Percentiles rank a stretch among this genome's conserved stretches.
phyloP scores from a whole-genome alignment of 2,888 invertebrate genomes.

The Mystacides longicornis region DNA sequence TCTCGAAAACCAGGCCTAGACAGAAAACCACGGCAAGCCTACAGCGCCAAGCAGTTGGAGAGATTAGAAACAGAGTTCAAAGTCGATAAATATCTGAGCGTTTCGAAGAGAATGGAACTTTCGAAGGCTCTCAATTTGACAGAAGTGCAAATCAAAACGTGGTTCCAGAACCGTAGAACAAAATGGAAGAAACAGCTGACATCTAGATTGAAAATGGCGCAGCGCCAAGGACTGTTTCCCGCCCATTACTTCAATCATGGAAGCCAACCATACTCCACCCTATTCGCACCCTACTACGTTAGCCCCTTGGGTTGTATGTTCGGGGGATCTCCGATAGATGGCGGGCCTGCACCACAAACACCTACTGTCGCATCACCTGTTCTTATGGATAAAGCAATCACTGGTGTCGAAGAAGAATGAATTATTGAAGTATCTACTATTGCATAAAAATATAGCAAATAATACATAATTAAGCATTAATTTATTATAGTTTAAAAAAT shows the following conservation, averaged over 20 bases:
- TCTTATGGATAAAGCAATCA: conserved; percentile 6
- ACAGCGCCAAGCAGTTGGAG: conserved; percentile 90
- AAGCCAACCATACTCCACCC: conserved; percentile 52
- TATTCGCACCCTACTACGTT: conserved; percentile 56
- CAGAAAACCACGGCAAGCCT: conserved; percentile 92
- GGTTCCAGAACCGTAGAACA: conserved; percentile 93
- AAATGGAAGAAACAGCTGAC: conserved; percentile 98
- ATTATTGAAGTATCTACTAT: too few relatives aligned
- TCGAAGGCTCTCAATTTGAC: conserved; percentile 83
- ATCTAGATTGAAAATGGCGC: conserved; percentile 80
- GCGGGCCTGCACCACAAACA: background rate
- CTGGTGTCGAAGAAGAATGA: conserved; percentile 10
- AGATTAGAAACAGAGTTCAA: conserved; percentile 90
- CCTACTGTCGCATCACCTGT: conserved; percentile 4
- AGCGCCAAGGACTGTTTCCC: conserved; percentile 72
- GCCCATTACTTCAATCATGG: conserved; percentile 59
- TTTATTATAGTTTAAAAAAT: too few relatives aligned
- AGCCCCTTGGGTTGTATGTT: conserved; percentile 55
- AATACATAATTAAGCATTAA: too few relatives aligned
- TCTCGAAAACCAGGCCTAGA: conserved; percentile 84
- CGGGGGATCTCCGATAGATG: conserved; percentile 24
- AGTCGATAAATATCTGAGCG: conserved; percentile 91
- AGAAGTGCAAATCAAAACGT: conserved; percentile 94
- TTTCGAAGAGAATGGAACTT: conserved; percentile 89
- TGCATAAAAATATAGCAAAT: too few relatives aligned